Base-by-base conservation (phyloP, 2,888 invertebrate species). In the Copidosoma aretas region DNA sequence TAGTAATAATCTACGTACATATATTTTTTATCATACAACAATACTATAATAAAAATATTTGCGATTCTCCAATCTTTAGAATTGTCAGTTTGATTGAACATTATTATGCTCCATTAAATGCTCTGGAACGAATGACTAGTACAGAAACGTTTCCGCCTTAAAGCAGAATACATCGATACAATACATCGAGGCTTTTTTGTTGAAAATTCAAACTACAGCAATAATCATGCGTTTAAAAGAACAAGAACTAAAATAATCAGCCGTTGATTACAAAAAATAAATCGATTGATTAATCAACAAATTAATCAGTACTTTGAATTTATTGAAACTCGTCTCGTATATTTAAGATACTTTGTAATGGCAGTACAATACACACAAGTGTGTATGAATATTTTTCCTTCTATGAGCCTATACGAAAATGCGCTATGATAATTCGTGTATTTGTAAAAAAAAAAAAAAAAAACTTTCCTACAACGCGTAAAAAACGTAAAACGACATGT, bases 81-180 rank as follows among this genome's bases (percentile, higher is more conserved):
- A 64, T 61, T 61, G 58, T 32, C 61, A 2, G 17, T 46, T 46
- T 46, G 64, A 64, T 61, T 66, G 46, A 68, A 68, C 53, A 51
- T 60, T 62, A 60, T 60, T 19, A 52, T 70, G 61, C 61, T 67
- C 61, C 61, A 41, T 61, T 61, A 68, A 68, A 68, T 54, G 68
- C 71, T 64, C 59, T 67, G 64, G 68, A 73, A 71, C 69, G 64
- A 72, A 72, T 73, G 73, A 73, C 73, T 73, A 73, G 73, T 71
- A 69, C 68, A 73, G 64, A 73, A 67, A 71, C 71, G 71, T 71
- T 60, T 63, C 62, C 63, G 65, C 65, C 60, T 46, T 46, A 32
- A 32, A 32, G 32, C 32, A 32, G 32, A 32, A 32, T 32, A 32
- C 8, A 32, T 8, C 32, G 8, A 32, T 32, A 32, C 32, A 32